Percentiles rank a stretch among this genome's conserved stretches.
phyloP scores from a whole-genome alignment of 1,140 invertebrate species.

The Pseudobourletiella spinata region DNA sequence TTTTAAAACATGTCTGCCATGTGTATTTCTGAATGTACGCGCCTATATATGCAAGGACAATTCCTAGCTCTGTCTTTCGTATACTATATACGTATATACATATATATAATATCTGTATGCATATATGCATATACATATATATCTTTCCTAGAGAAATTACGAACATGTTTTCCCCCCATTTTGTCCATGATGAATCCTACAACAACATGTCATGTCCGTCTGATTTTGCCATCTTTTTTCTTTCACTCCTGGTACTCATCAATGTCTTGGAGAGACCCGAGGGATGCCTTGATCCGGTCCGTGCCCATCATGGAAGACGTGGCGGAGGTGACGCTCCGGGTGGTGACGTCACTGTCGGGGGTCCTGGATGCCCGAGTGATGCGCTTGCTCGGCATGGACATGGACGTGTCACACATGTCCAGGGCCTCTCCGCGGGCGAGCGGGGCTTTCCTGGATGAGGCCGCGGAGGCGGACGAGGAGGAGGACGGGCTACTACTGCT shows the following conservation, averaged over 20 bases:
- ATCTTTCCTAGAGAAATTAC: no score
- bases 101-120: no score
- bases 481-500: background rate
- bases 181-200: no score
- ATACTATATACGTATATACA: no score
- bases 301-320: background rate
- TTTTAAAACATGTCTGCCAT: no score
- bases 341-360: background rate
- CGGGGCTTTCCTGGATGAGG: conserved; percentile 10
- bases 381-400: background rate
- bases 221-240: background rate
- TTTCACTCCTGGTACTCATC: conserved; percentile 9
- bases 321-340: background rate
- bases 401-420: conserved; percentile 4
- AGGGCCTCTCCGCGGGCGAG: conserved; percentile 23
- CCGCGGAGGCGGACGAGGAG: background rate
- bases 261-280: conserved; percentile 6
- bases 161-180: no score
- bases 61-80: conserved; percentile 6
- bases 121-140: no score
- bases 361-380: background rate
- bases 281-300: background rate
- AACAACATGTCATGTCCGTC: background rate
- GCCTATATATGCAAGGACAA: no score
- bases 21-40: no score